A percentile compares a stretch with the other conserved stretches of the same genome.
These are phyloP conservation scores for Apantesis nais DNA, from an alignment of 2,888 invertebrate genomes.

Conservation along the genomic window DNA sequence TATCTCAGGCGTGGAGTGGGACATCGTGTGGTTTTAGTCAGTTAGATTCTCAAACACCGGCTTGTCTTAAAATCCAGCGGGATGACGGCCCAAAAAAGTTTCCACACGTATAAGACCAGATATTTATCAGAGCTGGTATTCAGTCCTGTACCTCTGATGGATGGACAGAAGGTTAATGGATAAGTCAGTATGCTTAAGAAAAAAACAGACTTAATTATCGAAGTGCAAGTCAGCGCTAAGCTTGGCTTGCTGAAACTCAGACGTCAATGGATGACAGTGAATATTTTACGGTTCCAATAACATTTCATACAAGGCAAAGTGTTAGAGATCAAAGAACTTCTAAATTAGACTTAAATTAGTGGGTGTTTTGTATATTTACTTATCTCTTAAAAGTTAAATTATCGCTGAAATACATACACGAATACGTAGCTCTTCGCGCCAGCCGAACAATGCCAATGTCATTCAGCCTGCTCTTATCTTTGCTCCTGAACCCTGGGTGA, in stretches of 20 bases:
- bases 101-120: no score
- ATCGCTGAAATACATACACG: conserved; percentile 65
- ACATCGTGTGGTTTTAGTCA: no score
- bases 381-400: neutral
- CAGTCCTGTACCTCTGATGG: neutral
- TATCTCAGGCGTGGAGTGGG: no score
- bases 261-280: neutral
- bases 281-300: neutral
- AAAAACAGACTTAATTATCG: no score
- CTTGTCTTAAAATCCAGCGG: no score
- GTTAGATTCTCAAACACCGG: no score
- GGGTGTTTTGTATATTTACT: neutral
- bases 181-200: no score
- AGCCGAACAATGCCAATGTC: conserved; percentile 86
- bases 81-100: no score
- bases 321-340: neutral
- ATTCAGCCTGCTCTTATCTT: conserved; percentile 79
- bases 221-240: neutral
- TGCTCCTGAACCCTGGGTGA: conserved; percentile 86
- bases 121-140: no score
- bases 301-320: neutral
- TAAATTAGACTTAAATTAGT: neutral
- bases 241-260: neutral
- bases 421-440: conserved; percentile 67
- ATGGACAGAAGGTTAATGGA: neutral